Percentiles rank a stretch among this genome's conserved stretches.
phyloP scores from a whole-genome alignment of 2,113 vertebrate genomes.

The Sminthopsis crassicaudata region DNA sequence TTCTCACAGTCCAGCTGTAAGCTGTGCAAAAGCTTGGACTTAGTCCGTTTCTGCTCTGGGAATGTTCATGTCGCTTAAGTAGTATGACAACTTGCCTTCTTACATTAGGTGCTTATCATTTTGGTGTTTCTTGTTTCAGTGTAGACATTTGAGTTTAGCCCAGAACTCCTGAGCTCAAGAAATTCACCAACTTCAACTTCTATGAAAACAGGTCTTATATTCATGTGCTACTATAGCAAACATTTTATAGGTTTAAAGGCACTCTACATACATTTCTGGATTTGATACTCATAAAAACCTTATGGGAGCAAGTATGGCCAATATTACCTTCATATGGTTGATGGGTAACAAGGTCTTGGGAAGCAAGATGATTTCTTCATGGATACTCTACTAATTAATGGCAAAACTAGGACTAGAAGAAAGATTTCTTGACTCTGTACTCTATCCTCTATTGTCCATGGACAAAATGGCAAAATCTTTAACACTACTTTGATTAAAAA shows the following conservation, averaged over 20 bases:
- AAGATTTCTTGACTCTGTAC: not conserved
- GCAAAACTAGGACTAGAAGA: rapidly evolving
- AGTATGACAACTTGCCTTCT: not conserved
- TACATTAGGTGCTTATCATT: not conserved
- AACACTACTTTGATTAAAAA: not conserved
- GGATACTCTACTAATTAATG: not conserved
- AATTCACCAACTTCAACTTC: not conserved
- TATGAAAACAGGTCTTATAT: not conserved
- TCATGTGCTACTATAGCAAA: not conserved
- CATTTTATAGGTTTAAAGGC: not conserved
- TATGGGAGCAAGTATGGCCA: not conserved
- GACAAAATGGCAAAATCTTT: not conserved
- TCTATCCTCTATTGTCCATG: rapidly evolving
- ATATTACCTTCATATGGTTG: not conserved
- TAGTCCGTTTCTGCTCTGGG: not conserved
- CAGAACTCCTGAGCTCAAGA: not conserved
- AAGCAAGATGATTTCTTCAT: slow-evolving; percentile 42
- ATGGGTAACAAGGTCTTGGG: not conserved
- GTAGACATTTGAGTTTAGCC: not conserved
- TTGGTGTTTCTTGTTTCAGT: not conserved
- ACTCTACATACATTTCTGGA: not conserved
- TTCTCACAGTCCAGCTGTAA: not conserved
- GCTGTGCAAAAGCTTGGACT: not conserved
- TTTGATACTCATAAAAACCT: not conserved
- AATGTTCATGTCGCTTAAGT: not conserved